These are phyloP conservation scores for Xestia xanthographa DNA, from an alignment of 2,888 invertebrate genomes.

Conservation along the genomic window DNA sequence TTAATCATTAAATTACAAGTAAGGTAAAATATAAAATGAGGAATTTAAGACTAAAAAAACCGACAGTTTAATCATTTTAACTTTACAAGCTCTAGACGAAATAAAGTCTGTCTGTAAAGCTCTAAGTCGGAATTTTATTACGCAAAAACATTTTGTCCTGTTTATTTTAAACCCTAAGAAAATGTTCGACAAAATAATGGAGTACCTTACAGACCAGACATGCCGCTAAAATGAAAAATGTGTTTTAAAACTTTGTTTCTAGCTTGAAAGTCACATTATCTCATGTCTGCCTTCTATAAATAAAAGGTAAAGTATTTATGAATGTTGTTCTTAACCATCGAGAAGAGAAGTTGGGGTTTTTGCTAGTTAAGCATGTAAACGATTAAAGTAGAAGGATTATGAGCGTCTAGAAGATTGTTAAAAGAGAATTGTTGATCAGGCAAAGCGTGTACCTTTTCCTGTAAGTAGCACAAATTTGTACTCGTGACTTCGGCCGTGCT, in stretches of 20 bases:
- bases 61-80: not conserved
- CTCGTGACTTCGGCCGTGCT: not conserved
- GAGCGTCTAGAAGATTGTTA: not conserved
- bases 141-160: slow-evolving; percentile 14
- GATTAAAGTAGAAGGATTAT: not conserved
- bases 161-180: slow-evolving; percentile 19
- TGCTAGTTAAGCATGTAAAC: not conserved
- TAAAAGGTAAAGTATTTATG: slow-evolving; percentile 13
- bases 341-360: not conserved
- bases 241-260: slow-evolving; percentile 52
- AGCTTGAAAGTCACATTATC: slow-evolving; percentile 30
- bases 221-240: slow-evolving; percentile 60
- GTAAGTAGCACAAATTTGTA: not conserved
- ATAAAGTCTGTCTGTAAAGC: slow-evolving; percentile 18
- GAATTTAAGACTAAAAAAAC: not conserved
- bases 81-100: not conserved
- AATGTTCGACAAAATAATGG: slow-evolving; percentile 26
- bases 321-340: not conserved
- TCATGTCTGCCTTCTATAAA: slow-evolving; percentile 20
- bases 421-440: not conserved
- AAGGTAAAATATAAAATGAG: not conserved
- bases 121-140: slow-evolving; percentile 14
- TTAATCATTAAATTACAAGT: not conserved
- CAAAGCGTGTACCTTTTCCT: not conserved
- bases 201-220: slow-evolving; percentile 24